These are phyloP conservation scores for Zootoca vivipara DNA, from an alignment of 2,113 vertebrate genomes.

Conservation along the genomic window DNA sequence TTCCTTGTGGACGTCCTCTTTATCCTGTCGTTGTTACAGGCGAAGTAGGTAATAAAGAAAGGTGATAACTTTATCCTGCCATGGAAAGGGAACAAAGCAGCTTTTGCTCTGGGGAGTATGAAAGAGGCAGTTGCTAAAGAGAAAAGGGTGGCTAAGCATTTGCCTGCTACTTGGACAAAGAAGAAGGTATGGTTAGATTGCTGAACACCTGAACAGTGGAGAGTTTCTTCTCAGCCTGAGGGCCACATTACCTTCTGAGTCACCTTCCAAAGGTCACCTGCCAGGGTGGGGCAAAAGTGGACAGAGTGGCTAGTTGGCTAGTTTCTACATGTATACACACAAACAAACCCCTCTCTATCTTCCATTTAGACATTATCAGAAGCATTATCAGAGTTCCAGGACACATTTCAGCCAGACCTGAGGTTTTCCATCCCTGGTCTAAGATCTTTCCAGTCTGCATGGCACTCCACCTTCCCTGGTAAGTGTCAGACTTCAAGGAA, in stretches of 20 bases:
- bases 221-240: too few species aligned
- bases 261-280: too few species aligned
- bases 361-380: too few species aligned
- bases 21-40: neutral
- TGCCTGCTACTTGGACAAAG: neutral
- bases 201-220: neutral
- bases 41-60: neutral
- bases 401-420: too few species aligned
- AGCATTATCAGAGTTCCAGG: too few species aligned
- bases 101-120: neutral
- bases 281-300: too few species aligned
- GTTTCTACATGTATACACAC: too few species aligned
- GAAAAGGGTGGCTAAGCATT: neutral
- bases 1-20: constrained; percentile 12
- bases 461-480: neutral
- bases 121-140: neutral
- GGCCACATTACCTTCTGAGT: too few species aligned
- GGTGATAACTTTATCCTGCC: neutral
- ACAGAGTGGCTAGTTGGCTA: too few species aligned
- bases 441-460: neutral
- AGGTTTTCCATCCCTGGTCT: too few species aligned
- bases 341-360: too few species aligned
- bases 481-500: neutral
- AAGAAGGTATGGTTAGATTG: neutral
- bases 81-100: fast-evolving